Conservation (phyloP, 2,888 invertebrate species). For the Arrhopalites spinosus region DNA sequence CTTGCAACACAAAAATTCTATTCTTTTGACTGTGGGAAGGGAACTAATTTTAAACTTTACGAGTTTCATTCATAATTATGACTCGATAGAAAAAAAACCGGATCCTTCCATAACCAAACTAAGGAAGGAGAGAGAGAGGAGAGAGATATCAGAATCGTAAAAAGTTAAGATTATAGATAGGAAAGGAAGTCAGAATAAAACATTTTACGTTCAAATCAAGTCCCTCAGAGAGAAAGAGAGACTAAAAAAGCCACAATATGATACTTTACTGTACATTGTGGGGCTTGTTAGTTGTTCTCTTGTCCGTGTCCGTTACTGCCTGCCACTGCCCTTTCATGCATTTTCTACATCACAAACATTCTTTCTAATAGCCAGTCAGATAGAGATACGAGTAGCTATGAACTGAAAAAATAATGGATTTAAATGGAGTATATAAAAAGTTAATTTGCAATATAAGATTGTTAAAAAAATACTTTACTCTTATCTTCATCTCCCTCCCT, state of each 20-base stretch:
- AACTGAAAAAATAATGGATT: constrained; percentile 12
- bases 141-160: constrained; percentile 15
- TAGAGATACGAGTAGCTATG: not conserved
- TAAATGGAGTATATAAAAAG: constrained; percentile 10
- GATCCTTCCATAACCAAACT: constrained; percentile 5
- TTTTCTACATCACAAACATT: too few relatives aligned
- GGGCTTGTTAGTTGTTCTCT: not conserved
- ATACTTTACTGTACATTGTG: not conserved
- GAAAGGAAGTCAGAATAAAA: constrained; percentile 20
- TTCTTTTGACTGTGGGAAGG: constrained; percentile 27
- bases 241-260: not conserved
- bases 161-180: constrained; percentile 10
- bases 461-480: not conserved
- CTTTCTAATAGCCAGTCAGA: too few relatives aligned
- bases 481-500: constrained; percentile 1
- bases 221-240: not conserved
- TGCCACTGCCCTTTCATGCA: too few relatives aligned
- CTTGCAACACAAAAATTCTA: too few relatives aligned
- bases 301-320: too few relatives aligned
- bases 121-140: not conserved
- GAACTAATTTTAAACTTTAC: constrained; percentile 37
- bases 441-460: constrained; percentile 16
- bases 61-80: constrained; percentile 30
- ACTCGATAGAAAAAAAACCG: constrained; percentile 24
- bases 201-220: constrained; percentile 11